Conservation (phyloP, 2,113 vertebrate genomes). For the Nymphicus hollandicus region DNA sequence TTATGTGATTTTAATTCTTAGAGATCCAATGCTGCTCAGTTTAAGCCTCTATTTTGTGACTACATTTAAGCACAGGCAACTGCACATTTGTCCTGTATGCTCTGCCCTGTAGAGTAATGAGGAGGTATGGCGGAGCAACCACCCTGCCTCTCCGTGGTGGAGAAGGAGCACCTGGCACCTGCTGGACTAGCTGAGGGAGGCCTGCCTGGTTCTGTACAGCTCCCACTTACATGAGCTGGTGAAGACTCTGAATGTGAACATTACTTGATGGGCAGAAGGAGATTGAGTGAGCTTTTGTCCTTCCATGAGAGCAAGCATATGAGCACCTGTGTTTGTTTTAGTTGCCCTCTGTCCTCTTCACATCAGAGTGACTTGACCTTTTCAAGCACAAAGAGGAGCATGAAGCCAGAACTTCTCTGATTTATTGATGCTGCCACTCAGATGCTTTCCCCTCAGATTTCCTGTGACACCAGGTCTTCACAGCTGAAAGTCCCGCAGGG, state of each 20-base stretch:
- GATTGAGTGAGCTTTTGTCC: background rate
- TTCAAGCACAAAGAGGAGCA: background rate
- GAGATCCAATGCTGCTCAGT: background rate
- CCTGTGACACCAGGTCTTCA: background rate
- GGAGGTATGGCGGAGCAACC: fast-evolving
- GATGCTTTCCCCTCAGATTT: background rate
- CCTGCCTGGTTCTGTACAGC: background rate
- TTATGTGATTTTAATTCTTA: background rate
- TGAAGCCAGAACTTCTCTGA: background rate
- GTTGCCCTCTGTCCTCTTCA: background rate
- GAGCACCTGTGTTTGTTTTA: background rate
- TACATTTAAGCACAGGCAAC: background rate
- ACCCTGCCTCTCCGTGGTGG: background rate
- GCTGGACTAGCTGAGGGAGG: fast-evolving
- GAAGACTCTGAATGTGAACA: background rate
- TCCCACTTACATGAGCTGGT: background rate
- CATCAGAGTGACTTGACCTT: background rate
- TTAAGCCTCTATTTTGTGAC: background rate
- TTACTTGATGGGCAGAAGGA: background rate
- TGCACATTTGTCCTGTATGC: fast-evolving
- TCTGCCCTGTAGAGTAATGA: background rate
- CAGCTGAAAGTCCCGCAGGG: background rate
- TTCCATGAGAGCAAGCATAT: background rate
- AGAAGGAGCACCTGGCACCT: background rate
- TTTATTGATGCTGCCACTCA: background rate